Evolutionary conservation across 1,140 invertebrate species (phyloP).

Genomic region (Eumeta japonica): DNA sequence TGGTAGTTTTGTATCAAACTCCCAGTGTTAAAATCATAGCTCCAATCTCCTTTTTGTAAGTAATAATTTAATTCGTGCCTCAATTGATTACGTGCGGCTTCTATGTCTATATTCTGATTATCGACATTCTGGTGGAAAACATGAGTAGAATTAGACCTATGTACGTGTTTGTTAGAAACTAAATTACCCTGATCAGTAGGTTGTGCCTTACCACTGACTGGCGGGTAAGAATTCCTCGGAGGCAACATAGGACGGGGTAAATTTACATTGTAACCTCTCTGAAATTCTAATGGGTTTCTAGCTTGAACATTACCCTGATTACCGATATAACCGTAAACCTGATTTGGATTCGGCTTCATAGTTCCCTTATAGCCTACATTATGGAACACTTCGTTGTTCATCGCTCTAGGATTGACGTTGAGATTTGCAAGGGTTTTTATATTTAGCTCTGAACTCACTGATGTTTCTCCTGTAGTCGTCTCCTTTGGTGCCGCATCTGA

Average conservation of each 20-base stretch:
- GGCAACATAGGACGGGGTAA: slow-evolving; percentile 58
- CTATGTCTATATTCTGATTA: slow-evolving; percentile 42
- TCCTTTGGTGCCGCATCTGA: slow-evolving; percentile 43
- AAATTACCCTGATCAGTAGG: slow-evolving; percentile 49
- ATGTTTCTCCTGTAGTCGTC: slow-evolving; percentile 59
- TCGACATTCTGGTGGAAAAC: slow-evolving; percentile 53
- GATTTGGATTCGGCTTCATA: slow-evolving; percentile 39
- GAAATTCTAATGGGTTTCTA: slow-evolving; percentile 58
- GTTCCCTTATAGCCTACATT: slow-evolving; percentile 46
- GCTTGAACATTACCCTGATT: slow-evolving; percentile 54
- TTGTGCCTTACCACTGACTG: slow-evolving; percentile 56
- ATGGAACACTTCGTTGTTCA: slow-evolving; percentile 48
- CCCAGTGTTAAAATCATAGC: slow-evolving; percentile 49
- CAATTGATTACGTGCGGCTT: slow-evolving; percentile 46
- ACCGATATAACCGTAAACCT: slow-evolving; percentile 51
- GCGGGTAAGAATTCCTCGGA: slow-evolving; percentile 62
- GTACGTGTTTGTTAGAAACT: slow-evolving; percentile 54
- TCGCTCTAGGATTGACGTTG: slow-evolving; percentile 26
- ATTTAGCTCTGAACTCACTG: slow-evolving; percentile 62
- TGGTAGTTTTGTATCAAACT: slow-evolving; percentile 52
- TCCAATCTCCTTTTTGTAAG: slow-evolving; percentile 52
- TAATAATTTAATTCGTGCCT: slow-evolving; percentile 50
- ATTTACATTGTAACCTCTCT: slow-evolving; percentile 56
- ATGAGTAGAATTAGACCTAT: slow-evolving; percentile 56
- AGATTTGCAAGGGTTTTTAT: slow-evolving; percentile 55